phyloP scores from a whole-genome alignment of 2,888 invertebrate genomes.

The Glaucopsyche alexis region DNA sequence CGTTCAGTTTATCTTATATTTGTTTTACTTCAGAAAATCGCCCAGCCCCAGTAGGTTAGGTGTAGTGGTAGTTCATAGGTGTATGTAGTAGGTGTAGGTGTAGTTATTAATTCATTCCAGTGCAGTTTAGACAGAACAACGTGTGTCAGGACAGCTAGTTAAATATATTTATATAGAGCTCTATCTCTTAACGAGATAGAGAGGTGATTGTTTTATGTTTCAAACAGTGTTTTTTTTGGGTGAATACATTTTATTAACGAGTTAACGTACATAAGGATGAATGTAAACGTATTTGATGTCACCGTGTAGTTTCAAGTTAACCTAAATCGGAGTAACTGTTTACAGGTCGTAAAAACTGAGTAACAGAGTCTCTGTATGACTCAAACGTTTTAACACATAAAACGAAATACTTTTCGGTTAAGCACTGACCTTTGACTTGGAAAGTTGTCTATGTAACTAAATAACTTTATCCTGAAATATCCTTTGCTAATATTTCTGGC shows the following conservation, averaged over 20 bases:
- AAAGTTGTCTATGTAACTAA: neutral
- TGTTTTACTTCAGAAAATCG: too few species aligned
- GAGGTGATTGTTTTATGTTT: neutral
- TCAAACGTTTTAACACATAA: neutral
- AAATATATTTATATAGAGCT: neutral
- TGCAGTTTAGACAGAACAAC: too few species aligned
- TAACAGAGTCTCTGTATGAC: neutral
- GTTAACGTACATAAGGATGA: neutral
- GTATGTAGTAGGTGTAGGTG: too few species aligned
- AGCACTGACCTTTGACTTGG: neutral
- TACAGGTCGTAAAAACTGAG: conserved; percentile 13
- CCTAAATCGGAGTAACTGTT: conserved; percentile 13
- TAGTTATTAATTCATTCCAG: too few species aligned
- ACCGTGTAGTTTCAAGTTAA: neutral
- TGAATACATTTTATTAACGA: neutral
- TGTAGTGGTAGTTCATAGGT: too few species aligned
- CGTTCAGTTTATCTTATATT: too few species aligned
- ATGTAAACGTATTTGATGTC: neutral
- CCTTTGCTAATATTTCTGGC: neutral
- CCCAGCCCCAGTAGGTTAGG: too few species aligned
- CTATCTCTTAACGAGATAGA: neutral
- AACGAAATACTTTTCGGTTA: neutral
- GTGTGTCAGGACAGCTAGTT: too few species aligned
- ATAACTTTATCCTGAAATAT: neutral
- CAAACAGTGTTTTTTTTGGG: neutral